These are phyloP conservation scores for Phalloptychus januarius DNA, from an alignment of 2,797 vertebrate species.

Conservation along the genomic window DNA sequence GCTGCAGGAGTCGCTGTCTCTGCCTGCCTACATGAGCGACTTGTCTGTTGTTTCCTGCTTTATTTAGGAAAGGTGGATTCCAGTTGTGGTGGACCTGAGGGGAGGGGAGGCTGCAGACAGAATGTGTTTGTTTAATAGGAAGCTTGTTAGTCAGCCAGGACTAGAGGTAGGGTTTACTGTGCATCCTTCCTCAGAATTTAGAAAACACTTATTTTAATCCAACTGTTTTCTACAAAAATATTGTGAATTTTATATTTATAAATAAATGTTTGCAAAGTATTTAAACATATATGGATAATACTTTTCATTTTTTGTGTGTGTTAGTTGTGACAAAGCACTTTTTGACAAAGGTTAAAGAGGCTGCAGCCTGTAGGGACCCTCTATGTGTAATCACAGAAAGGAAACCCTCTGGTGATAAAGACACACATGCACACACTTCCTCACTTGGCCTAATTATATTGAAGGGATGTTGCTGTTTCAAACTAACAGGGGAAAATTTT, in stretches of 20 bases:
- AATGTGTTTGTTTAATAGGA: conserved; percentile 60
- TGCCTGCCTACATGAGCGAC: conserved; percentile 49
- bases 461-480: conserved; percentile 54
- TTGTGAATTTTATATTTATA: conserved; percentile 10
- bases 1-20: conserved; percentile 60
- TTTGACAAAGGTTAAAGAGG: conserved; percentile 78
- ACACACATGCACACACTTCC: conserved; percentile 28
- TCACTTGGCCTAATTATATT: conserved; percentile 41
- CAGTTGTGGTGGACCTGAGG: conserved; percentile 48
- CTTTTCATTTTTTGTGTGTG: conserved; percentile 2
- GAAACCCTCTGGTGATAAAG: conserved; percentile 66
- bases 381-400: conserved; percentile 76
- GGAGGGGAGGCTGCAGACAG: conserved; percentile 23
- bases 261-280: conserved; percentile 28
- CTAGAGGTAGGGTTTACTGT: conserved; percentile 62
- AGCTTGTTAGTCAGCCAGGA: conserved; percentile 56
- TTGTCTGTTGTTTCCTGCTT: conserved; percentile 68
- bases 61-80: conserved; percentile 61
- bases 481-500: conserved; percentile 27
- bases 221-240: conserved; percentile 30
- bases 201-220: conserved; percentile 39
- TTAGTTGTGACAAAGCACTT: conserved; percentile 64
- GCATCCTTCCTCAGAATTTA: conserved; percentile 52
- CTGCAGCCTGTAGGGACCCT: conserved; percentile 75
- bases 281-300: conserved; percentile 14